A percentile compares a stretch with the other conserved stretches of the same genome.
These are phyloP conservation scores for Spea bombifrons DNA, from an alignment of 2,113 vertebrate genomes.

Conservation along the genomic window DNA sequence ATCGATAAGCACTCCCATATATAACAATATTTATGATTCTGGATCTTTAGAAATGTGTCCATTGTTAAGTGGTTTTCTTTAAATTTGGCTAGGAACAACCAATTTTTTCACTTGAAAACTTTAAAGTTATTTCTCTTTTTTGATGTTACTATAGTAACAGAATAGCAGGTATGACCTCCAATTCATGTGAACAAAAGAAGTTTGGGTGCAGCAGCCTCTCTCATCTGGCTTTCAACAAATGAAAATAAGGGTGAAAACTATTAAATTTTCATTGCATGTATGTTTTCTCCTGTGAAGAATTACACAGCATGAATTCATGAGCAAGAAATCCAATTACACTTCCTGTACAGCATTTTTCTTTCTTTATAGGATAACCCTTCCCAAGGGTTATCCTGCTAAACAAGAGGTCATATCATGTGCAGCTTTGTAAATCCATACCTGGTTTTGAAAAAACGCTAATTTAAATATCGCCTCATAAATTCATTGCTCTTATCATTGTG, in stretches of 20 bases:
- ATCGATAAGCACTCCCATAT: no score
- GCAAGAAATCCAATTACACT: not conserved
- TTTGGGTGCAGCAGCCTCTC: not conserved
- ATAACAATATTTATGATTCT: no score
- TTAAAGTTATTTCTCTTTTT: not conserved
- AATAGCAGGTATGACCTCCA: conserved; percentile 10
- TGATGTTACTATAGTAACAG: conserved; percentile 20
- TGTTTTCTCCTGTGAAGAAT: not conserved
- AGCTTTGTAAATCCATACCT: no score
- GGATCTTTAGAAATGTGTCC: no score
- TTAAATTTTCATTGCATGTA: not conserved
- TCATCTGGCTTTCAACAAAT: not conserved
- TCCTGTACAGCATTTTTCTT: not conserved
- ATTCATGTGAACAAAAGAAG: not conserved
- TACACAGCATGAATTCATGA: not conserved
- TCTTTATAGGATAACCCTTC: no score
- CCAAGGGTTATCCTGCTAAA: no score
- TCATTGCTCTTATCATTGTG: no score
- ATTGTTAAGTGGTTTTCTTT: not conserved
- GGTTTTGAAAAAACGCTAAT: no score
- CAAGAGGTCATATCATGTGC: no score
- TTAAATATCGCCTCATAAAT: no score
- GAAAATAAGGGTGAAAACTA: not conserved
- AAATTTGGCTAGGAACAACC: not conserved
- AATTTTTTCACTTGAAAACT: not conserved